Conservation (phyloP, 2,113 vertebrate species). For the Cathartes aura region DNA sequence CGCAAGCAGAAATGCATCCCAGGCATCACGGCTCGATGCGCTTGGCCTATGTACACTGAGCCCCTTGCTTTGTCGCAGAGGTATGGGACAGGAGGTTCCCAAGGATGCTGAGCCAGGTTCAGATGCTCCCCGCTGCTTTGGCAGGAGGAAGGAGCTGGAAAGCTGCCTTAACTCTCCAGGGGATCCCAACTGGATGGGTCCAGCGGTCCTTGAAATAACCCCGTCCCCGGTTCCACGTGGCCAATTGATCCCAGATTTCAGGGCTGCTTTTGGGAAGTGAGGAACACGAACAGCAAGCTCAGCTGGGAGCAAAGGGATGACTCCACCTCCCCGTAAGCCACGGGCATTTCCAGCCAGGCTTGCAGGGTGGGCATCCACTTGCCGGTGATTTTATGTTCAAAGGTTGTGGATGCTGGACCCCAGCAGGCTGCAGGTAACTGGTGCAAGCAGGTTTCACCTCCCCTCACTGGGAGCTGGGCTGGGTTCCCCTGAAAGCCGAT, state of each 20-base stretch:
- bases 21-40: rapidly evolving
- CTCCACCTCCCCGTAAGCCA: neutral
- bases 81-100: neutral
- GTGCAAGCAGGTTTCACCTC: neutral
- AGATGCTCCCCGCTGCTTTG: neutral
- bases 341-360: neutral
- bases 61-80: neutral
- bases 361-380: no score
- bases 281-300: neutral
- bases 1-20: neutral
- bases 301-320: neutral
- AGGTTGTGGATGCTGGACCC: neutral
- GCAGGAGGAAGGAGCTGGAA: neutral
- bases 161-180: neutral
- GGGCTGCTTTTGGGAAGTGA: neutral
- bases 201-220: neutral
- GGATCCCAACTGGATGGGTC: neutral
- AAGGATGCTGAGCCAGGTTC: neutral
- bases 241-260: neutral
- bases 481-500: neutral
- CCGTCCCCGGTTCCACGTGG: rapidly evolving
- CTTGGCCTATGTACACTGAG: rapidly evolving
- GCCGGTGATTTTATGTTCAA: rapidly evolving
- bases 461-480: neutral
- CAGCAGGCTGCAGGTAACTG: neutral